Evolutionary conservation across 2,888 invertebrate genomes (phyloP), one percentile per base, ranked within the genome.

Genomic region (Philhelius pedissequus): DNA sequence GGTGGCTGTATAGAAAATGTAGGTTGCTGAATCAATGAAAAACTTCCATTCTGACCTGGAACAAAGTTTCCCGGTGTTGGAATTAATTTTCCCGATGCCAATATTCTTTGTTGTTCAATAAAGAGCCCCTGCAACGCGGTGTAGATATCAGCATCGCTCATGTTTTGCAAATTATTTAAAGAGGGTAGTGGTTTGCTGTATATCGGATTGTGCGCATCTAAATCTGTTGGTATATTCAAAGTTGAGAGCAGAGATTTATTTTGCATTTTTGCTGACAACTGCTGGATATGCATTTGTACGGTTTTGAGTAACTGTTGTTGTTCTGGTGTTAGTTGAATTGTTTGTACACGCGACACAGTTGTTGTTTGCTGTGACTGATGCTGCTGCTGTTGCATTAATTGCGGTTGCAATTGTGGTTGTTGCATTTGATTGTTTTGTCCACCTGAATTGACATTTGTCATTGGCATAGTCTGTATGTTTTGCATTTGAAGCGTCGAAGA

Each of bases 321-420:
- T 88, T 95, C 95, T 11, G 94, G 94, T 15, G 95, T 95, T 60
- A 96, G 90, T 88, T 95, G 95, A 86, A 96, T 95, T 9, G 95
- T 95, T 88, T 95, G 95, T 69, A 95, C 94, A 82, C 94, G 92
- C 82, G 94, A 94, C 18, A 92, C 90, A 13, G 91, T 89, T 43
- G 91, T 91, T 62, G 90, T 89, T 52, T 86, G 90, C 54, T 89
- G 88, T 56, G 89, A 89, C 40, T 86, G 90, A 58, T 88, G 87
- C 27, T 86, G 86, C 52, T 86, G 40, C 38, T n/a, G 38, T 15
- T 87, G 88, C 40, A 86, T 88, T 20, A 88, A 69, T 54, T 87
- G 88, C 11, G 84, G 76, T 56, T 68, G 87, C 56, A 86, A 84
- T 62, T 75, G 87, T 25, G 87, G 86, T 52, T 86, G 88, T 73